A percentile compares a stretch with the other conserved stretches of the same genome.
These are phyloP conservation scores for Rhadinocentrus ornatus DNA, from an alignment of 2,797 vertebrate genomes.

Conservation along the genomic window DNA sequence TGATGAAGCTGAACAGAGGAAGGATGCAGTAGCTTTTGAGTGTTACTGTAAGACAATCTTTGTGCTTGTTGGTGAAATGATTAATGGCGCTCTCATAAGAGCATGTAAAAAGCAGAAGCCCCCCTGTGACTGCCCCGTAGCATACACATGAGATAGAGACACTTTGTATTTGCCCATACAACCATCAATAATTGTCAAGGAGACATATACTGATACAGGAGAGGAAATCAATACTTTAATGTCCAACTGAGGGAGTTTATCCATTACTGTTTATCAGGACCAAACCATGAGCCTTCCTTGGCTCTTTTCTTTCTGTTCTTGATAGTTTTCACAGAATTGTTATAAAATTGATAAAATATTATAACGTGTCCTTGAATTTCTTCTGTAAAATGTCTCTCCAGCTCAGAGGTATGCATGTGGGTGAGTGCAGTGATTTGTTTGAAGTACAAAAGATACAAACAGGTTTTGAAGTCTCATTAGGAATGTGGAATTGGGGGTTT, in stretches of 20 bases:
- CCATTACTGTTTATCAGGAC: slow-evolving; percentile 48
- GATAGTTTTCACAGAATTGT: slow-evolving; percentile 15
- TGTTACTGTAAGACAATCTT: not conserved
- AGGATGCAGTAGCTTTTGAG: not conserved
- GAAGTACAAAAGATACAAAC: not conserved
- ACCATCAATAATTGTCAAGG: slow-evolving; percentile 41
- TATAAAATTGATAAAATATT: not conserved
- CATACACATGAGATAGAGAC: slow-evolving; percentile 14
- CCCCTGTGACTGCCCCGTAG: slow-evolving; percentile 35
- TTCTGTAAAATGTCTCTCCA: slow-evolving; percentile 5
- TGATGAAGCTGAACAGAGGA: slow-evolving; percentile 1
- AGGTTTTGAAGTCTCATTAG: slow-evolving; percentile 47
- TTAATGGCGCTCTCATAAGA: slow-evolving; percentile 50
- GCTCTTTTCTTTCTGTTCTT: not conserved
- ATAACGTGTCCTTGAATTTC: not conserved
- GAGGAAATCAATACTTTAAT: slow-evolving; percentile 60
- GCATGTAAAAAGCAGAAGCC: slow-evolving; percentile 32
- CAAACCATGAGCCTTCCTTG: slow-evolving; percentile 5
- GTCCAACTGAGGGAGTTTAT: slow-evolving; percentile 36
- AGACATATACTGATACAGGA: slow-evolving; percentile 37
- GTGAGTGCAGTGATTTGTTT: slow-evolving; percentile 21
- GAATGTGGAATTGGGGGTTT: slow-evolving; percentile 43
- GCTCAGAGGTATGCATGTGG: slow-evolving; percentile 11
- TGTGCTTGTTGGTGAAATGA: slow-evolving; percentile 55
- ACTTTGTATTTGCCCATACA: slow-evolving; percentile 12